phyloP scores from a whole-genome alignment of 2,888 invertebrate species.

The Apotomis betuletana region DNA sequence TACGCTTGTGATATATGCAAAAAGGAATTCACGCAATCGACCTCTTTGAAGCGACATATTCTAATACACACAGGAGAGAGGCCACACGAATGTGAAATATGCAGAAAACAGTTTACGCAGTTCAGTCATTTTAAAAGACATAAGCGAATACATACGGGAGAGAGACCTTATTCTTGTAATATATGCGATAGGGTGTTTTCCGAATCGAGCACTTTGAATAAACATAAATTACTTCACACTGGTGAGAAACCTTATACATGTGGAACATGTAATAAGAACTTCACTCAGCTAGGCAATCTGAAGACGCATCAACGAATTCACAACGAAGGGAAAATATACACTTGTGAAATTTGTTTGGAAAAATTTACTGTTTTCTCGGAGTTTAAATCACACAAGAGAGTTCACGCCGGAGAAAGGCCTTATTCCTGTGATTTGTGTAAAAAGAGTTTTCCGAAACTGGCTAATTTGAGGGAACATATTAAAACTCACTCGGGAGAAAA shows the following conservation, averaged over 20 bases:
- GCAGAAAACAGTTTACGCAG: constrained; percentile 1
- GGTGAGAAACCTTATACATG: constrained; percentile 3
- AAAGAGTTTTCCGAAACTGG: not conserved
- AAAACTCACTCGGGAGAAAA: not conserved
- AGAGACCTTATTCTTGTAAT: not conserved
- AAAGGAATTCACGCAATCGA: not conserved
- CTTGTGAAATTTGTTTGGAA: constrained; percentile 5
- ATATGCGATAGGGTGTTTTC: not conserved
- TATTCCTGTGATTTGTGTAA: constrained; percentile 7
- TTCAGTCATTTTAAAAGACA: not conserved
- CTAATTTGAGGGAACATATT: constrained; percentile 3
- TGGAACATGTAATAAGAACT: not conserved
- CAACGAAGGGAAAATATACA: not conserved
- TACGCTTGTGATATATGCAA: not conserved
- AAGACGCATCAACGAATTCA: constrained; percentile 6
- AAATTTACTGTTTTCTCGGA: not conserved
- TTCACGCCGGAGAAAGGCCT: not conserved
- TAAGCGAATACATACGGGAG: not conserved
- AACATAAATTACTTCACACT: constrained; percentile 16
- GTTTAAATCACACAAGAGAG: not conserved
- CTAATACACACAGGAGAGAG: not conserved
- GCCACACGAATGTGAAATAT: constrained; percentile 4
- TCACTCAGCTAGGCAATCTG: constrained; percentile 5
- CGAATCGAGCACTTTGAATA: constrained; percentile 8
- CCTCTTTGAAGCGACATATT: constrained; percentile 1